These are phyloP conservation scores for Helicoverpa assulta DNA, from an alignment of 2,888 invertebrate genomes.

Conservation along the genomic window DNA sequence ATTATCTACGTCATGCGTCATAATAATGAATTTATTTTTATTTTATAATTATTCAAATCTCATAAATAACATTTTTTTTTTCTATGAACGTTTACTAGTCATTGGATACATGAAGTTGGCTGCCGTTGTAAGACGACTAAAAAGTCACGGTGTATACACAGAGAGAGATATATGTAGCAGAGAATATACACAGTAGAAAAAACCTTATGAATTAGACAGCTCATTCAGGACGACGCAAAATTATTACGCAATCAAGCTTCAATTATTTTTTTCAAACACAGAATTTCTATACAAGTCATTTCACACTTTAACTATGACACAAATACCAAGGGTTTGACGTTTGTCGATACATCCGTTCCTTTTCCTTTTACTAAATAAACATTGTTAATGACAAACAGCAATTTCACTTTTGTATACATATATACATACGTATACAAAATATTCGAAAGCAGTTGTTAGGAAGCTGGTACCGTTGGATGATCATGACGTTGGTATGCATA, in stretches of 20 bases:
- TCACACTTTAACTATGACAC: background rate
- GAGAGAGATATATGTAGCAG: too few species aligned
- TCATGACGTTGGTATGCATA: constrained; percentile 66
- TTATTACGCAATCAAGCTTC: background rate
- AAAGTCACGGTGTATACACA: too few species aligned
- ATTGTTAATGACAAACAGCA: constrained; percentile 35
- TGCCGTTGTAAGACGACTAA: too few species aligned
- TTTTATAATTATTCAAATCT: too few species aligned
- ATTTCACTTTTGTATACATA: constrained; percentile 70
- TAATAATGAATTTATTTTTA: too few species aligned
- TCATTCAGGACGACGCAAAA: background rate
- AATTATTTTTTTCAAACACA: background rate
- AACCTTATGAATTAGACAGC: background rate
- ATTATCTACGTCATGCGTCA: too few species aligned
- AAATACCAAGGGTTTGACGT: background rate
- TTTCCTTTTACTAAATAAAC: constrained; percentile 41
- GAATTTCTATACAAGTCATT: background rate
- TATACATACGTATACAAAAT: constrained; percentile 48
- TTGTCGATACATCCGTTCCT: constrained; percentile 2
- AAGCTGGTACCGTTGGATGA: constrained; percentile 72
- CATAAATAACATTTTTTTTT: too few species aligned
- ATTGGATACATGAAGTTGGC: too few species aligned
- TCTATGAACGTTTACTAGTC: too few species aligned
- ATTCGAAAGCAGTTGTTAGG: constrained; percentile 75
- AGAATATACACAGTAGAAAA: too few species aligned